Base-by-base conservation (phyloP, 64 coral and sea anemone species). In the Pocillopora damicornis region DNA sequence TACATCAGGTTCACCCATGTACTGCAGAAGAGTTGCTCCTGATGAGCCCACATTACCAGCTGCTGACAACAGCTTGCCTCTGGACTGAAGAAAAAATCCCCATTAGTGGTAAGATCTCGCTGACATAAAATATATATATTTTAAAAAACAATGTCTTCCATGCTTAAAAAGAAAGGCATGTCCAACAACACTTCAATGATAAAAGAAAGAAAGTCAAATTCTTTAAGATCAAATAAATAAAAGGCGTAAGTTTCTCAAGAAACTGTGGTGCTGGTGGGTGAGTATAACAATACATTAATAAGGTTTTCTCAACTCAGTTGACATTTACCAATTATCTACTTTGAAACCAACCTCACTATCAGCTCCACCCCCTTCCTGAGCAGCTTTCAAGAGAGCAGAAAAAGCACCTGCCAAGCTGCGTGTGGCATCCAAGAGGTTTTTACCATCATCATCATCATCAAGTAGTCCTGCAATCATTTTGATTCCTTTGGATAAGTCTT, bases 401-500 rank as follows among this genome's bases (percentile, higher is more conserved):
- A 99, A 99, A 20, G 97, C 97, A 76, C 90, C 90, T 51, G 97
- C 97, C 30, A 99, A 77, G 23, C 88, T 88, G 35, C 93, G 90
- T 0, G 97, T 88, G 16, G 97, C 97, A 87, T 99, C 85, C 35
- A 95, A 30, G 13, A 99, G 79, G n/a, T 91, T 95, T 34, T 81
- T 87, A 22, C 97, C 87, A 60, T 99, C 97, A 88, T 99, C 94
- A 13, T 86, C 88, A 91, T 99, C 91, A 51, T 95, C 97, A 64
- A 99, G 73, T 9, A 99, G 79, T 42, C 93, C 93, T 18, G 93
- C 97, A 57, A 99, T 99, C 93, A 99, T 95, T 61, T 95, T 95
- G 84, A 99, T 99, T 23, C 97, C 97, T 72, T 99, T 99, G 4
- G 97, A 95, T 20, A 99, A 65, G 63, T 99, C 97, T 78, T 99